Evolutionary conservation across 2,888 invertebrate species (phyloP).

Genomic region (Myathropa florea): DNA sequence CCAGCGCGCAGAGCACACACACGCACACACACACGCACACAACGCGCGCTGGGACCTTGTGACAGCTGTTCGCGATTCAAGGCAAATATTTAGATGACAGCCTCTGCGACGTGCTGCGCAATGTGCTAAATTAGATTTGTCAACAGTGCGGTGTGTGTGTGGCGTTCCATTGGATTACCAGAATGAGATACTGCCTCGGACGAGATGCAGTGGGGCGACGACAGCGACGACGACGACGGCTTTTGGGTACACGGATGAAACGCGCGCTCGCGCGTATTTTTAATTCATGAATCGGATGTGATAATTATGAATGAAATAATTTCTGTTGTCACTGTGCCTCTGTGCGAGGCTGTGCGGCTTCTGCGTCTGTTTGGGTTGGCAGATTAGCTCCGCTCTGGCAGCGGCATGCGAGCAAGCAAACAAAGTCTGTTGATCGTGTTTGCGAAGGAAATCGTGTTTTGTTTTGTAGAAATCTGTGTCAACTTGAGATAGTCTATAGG

Average conservation of each 20-base stretch:
- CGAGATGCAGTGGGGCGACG: neutral
- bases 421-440: neutral
- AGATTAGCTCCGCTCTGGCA: slow-evolving; percentile 14
- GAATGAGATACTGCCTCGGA: neutral
- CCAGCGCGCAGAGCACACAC: neutral
- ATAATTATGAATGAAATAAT: slow-evolving; percentile 67
- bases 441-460: neutral
- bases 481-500: neutral
- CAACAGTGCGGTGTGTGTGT: slow-evolving; percentile 28
- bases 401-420: neutral
- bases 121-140: slow-evolving; percentile 56
- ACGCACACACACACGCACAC: too few species aligned
- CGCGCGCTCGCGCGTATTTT: slow-evolving; percentile 60
- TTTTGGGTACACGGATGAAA: slow-evolving; percentile 40
- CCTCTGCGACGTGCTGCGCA: neutral
- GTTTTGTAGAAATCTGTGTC: neutral
- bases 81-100: slow-evolving; percentile 42
- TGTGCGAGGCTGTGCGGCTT: neutral
- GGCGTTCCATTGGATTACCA: slow-evolving; percentile 11
- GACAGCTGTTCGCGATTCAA: slow-evolving; percentile 52
- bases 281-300: slow-evolving; percentile 70
- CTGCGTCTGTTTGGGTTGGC: slow-evolving; percentile 4
- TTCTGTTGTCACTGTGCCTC: neutral
- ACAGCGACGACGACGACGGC: neutral
- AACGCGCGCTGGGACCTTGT: slow-evolving; percentile 6